Evolutionary conservation across 2,113 vertebrate species (phyloP).

Genomic region (Malurus melanocephalus): DNA sequence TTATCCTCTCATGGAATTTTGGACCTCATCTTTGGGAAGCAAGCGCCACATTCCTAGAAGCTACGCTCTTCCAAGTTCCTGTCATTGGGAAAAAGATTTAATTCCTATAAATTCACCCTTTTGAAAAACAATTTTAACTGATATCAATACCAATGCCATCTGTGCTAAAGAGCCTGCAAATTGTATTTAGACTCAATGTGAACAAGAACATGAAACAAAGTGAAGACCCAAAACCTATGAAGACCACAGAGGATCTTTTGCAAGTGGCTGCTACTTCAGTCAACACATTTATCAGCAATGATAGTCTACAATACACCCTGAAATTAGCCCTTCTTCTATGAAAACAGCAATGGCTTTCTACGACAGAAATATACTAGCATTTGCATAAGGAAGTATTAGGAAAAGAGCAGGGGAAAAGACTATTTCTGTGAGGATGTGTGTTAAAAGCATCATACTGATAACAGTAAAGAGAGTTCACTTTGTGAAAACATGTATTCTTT

Average conservation of each 20-base stretch:
- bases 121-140: not conserved
- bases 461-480: not conserved
- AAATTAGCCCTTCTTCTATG: not conserved
- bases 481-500: not conserved
- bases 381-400: not conserved
- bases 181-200: not conserved
- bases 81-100: not conserved
- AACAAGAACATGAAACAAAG: not conserved
- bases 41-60: not conserved
- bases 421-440: not conserved
- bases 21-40: not conserved
- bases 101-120: rapidly evolving
- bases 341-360: not conserved
- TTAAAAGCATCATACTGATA: not conserved
- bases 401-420: not conserved
- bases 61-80: not conserved
- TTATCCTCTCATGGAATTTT: not conserved
- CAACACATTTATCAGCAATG: not conserved
- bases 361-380: not conserved
- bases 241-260: not conserved
- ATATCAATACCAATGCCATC: not conserved
- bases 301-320: not conserved
- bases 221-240: not conserved
- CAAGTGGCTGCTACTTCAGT: not conserved
- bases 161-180: not conserved